Evolutionary conservation across 2,888 invertebrate genomes (phyloP), one percentile per base, ranked within the genome.

Genomic region (Microctonus aethiopoides): DNA sequence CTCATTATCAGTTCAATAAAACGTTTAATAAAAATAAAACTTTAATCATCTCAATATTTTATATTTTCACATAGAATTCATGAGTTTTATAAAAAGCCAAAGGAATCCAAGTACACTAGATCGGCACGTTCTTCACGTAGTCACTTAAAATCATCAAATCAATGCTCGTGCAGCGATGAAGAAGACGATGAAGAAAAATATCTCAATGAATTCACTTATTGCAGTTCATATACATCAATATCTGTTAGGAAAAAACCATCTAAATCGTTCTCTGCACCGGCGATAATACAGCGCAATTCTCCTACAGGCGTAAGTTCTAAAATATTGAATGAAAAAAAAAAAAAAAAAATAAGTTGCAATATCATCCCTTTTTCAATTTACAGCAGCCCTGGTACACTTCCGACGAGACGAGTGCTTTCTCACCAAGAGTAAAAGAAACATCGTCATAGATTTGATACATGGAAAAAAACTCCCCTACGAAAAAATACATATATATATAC

Each of bases 151-250:
- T 72, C 71, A 69, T 76, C 76, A 67, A 75, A 75, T n/a, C n/a
- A 24, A 13, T 63, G 63, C 22, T 32, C 16, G 39, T 65, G 65
- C 36, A 52, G 54, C 16, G 22, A 60, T 39, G 65, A 70, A 29
- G 41, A 54, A 6, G 72, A 68, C 11, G 82, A 83, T 57, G 82
- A 82, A 62, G 83, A 83, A 65, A 78, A 77, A 63, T 83, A 78
- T 71, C 75, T 83, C 63, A 71, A 46, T 20, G 46, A 46, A n/a
- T 20, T 46, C 16, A 46, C 46, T 1, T 46, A 46, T 9, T 16
- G 46, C 16, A 46, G 46, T 46, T 16, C 46, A 1, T n/a, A 6
- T 46, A 16, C 26, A 2, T 26, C 26, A 26, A 24, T 26, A 54
- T 26, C 26, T 26, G 2, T 3, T 13, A 54, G n/a, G 54, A 2